A percentile compares a stretch with the other conserved stretches of the same genome.
phyloP scores from a whole-genome alignment of 2,113 vertebrate genomes.

The Trogon melanurus region DNA sequence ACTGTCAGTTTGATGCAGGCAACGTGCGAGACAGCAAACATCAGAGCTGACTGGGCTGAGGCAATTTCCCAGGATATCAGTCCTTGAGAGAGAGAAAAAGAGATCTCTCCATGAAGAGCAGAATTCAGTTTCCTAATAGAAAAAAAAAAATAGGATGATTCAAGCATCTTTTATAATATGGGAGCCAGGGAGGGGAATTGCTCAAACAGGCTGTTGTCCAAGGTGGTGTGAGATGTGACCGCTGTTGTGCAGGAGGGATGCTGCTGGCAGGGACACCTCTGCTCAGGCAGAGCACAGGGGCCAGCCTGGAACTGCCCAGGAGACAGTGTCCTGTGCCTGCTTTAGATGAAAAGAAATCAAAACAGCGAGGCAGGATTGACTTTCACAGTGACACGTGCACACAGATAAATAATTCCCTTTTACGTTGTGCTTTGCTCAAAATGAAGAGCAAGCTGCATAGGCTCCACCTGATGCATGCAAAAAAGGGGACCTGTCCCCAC shows the following conservation, averaged over 20 bases:
- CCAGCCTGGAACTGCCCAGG: background rate
- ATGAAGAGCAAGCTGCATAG: background rate
- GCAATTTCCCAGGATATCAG: constrained; percentile 55
- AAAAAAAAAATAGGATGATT: constrained; percentile 12
- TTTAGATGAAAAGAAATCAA: background rate
- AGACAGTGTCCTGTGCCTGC: background rate
- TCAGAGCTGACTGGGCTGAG: constrained; percentile 58
- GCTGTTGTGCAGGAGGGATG: background rate
- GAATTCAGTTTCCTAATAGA: constrained; percentile 30
- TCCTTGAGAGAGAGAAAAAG: constrained; percentile 23
- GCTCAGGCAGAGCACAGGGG: background rate
- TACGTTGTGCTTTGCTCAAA: background rate
- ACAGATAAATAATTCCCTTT: background rate
- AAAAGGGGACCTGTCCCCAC: background rate
- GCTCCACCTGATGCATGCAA: background rate
- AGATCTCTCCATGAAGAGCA: background rate
- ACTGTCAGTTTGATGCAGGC: constrained; percentile 46
- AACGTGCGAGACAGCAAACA: constrained; percentile 42
- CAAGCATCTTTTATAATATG: background rate
- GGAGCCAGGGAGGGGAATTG: background rate
- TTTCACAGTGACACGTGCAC: background rate
- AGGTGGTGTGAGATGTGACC: background rate
- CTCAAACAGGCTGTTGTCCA: background rate
- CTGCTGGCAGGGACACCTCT: background rate
- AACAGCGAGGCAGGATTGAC: background rate